Evolutionary conservation across 2,113 vertebrate species (phyloP).

Genomic region (Ophthalmolycus amberensis): DNA sequence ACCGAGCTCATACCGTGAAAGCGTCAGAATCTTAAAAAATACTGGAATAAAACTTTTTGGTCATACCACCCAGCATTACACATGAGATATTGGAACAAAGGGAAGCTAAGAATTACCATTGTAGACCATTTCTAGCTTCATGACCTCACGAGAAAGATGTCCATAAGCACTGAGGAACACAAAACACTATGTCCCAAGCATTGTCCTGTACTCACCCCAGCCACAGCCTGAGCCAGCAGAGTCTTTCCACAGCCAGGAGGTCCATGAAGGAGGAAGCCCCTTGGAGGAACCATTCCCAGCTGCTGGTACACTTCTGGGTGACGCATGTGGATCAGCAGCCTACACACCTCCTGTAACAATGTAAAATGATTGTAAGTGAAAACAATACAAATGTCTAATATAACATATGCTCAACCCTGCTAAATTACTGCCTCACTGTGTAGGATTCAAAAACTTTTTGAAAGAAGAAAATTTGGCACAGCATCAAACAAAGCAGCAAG

Average conservation of each 20-base stretch:
- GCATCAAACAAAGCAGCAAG: background rate
- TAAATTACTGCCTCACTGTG: background rate
- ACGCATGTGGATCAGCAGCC: conserved; percentile 92
- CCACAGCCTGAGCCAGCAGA: conserved; percentile 93
- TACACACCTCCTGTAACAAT: conserved; percentile 90
- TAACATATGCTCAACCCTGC: background rate
- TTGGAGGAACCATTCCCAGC: conserved; percentile 90
- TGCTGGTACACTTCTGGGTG: conserved; percentile 94
- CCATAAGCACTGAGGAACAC: background rate
- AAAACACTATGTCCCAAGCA: background rate
- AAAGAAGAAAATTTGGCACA: no score
- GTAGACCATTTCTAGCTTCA: no score
- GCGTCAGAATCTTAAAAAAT: no score
- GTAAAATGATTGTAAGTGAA: background rate
- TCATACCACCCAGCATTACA: no score
- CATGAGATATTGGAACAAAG: no score
- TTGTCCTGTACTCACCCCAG: conserved; percentile 87
- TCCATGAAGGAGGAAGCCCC: conserved; percentile 94
- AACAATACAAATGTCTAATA: background rate
- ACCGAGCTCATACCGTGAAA: no score
- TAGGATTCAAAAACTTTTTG: background rate
- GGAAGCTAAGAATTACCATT: no score
- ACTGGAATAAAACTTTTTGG: no score
- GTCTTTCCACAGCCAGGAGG: conserved; percentile 98
- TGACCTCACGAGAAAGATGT: background rate